Conservation (phyloP, 2,888 invertebrate species). For the Stenodema calcarata region DNA sequence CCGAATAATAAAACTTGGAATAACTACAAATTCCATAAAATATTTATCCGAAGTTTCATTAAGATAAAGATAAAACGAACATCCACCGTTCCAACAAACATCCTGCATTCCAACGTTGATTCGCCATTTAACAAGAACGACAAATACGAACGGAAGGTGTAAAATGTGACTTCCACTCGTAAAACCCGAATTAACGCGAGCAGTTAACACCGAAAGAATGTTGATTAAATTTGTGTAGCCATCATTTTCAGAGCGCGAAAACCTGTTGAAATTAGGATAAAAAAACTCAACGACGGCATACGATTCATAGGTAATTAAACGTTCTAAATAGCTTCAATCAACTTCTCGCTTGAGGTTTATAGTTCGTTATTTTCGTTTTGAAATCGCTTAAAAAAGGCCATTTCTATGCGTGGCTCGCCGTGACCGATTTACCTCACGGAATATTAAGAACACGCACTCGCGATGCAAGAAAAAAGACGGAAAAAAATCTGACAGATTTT, state of each 20-base stretch:
- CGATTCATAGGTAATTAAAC: background rate
- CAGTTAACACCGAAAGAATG: background rate
- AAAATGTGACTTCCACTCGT: background rate
- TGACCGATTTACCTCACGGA: background rate
- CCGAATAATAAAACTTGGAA: too few species aligned
- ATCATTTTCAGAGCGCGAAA: background rate
- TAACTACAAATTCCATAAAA: too few species aligned
- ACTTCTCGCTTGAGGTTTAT: background rate
- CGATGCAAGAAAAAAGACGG: background rate
- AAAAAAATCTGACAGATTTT: background rate
- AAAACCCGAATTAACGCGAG: background rate
- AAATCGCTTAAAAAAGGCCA: conserved; percentile 2
- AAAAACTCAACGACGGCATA: background rate
- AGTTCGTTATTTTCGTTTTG: background rate
- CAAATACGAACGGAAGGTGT: background rate
- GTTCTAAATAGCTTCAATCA: background rate
- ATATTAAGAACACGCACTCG: background rate
- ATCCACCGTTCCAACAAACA: too few species aligned
- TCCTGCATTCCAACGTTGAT: background rate
- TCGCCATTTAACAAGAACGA: background rate
- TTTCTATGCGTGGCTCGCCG: background rate
- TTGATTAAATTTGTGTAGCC: background rate
- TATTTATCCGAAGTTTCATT: too few species aligned
- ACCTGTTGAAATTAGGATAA: background rate
- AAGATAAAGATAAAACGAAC: too few species aligned